Conservation (phyloP, 2,797 vertebrate species). For the Spea hammondii region DNA sequence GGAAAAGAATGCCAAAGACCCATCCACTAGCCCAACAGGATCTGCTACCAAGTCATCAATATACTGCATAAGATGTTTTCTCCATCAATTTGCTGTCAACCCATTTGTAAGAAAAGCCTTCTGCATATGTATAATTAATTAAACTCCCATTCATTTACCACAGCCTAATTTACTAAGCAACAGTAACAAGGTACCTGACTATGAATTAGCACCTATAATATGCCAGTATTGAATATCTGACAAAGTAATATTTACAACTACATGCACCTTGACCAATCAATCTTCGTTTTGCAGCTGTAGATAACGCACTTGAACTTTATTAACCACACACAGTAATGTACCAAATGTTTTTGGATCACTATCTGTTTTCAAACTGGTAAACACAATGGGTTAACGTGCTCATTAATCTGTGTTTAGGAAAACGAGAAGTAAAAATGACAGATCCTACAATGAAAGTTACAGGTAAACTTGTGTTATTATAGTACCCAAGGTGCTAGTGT, state of each 20-base stretch:
- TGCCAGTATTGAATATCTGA: constrained; percentile 24
- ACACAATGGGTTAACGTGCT: background rate
- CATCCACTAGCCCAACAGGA: too few species aligned
- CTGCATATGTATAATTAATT: constrained; percentile 27
- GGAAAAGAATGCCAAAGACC: too few species aligned
- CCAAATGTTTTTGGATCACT: background rate
- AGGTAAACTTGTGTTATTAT: constrained; percentile 67
- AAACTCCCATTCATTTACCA: background rate
- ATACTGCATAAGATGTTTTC: background rate
- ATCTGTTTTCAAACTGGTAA: background rate
- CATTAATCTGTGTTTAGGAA: constrained; percentile 34
- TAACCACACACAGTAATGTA: background rate
- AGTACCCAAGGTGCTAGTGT: constrained; percentile 73
- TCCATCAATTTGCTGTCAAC: background rate
- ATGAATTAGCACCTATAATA: constrained; percentile 28
- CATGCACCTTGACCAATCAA: constrained; percentile 26
- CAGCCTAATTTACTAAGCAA: constrained; percentile 1
- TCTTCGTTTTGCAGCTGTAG: constrained; percentile 17
- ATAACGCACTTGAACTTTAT: constrained; percentile 27
- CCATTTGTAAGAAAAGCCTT: background rate
- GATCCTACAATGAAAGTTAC: constrained; percentile 61
- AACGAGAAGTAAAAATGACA: constrained; percentile 47
- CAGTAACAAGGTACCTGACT: constrained; percentile 15
- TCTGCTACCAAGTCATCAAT: too few species aligned
- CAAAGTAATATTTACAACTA: constrained; percentile 36